Evolutionary conservation across 1,140 invertebrate species (phyloP).

Genomic region (Lutraria rhynchaena): DNA sequence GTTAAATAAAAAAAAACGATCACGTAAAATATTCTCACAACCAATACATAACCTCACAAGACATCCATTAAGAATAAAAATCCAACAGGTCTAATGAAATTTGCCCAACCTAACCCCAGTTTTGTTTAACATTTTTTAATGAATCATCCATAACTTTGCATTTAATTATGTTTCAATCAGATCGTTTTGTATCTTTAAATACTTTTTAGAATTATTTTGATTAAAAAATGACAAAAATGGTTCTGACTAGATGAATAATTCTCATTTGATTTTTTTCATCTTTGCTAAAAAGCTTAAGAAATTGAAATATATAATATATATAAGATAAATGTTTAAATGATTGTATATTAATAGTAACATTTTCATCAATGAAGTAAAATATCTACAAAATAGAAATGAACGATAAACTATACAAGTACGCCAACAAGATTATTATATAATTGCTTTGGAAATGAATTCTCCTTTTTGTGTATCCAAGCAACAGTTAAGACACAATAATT

Average conservation of each 20-base stretch:
- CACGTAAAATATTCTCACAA: not conserved
- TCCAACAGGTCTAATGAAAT: too few species aligned
- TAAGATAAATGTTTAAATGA: not conserved
- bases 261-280: conserved; percentile 46
- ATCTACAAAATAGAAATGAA: conserved; percentile 15
- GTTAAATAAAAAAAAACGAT: not conserved
- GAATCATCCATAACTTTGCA: too few species aligned
- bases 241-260: conserved; percentile 48
- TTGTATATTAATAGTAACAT: conserved; percentile 9
- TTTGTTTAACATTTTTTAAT: too few species aligned
- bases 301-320: conserved; percentile 3
- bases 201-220: too few species aligned
- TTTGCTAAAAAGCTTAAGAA: conserved; percentile 28
- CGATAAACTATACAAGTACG: conserved; percentile 35
- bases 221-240: too few species aligned
- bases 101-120: too few species aligned
- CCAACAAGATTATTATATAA: conserved; percentile 11
- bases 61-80: too few species aligned
- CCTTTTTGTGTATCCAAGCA: not conserved
- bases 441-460: not conserved
- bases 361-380: conserved; percentile 16
- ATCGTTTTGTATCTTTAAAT: too few species aligned
- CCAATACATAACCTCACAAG: too few species aligned
- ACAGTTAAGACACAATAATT: not conserved
- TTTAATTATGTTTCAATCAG: too few species aligned